These are phyloP conservation scores for Brachypterus glaber DNA, from an alignment of 2,888 invertebrate genomes.

Conservation along the genomic window DNA sequence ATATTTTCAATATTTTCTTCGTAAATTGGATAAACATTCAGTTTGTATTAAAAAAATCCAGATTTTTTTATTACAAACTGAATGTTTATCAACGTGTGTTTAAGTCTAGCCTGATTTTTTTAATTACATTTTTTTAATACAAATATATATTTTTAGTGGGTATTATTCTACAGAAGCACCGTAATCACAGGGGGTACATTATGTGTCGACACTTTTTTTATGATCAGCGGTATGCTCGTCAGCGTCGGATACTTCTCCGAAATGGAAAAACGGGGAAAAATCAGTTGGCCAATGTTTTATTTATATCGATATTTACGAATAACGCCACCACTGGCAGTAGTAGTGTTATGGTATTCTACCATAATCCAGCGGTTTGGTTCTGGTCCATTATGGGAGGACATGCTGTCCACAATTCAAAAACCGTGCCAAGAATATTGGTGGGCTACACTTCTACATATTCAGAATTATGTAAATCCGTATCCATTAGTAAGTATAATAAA, in stretches of 20 bases:
- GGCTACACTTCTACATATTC: constrained; percentile 38
- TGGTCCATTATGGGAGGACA: constrained; percentile 42
- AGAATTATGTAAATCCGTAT: constrained; percentile 35
- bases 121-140: not conserved
- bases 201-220: constrained; percentile 42
- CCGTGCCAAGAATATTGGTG: constrained; percentile 40
- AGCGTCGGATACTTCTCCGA: constrained; percentile 36
- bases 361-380: constrained; percentile 40
- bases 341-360: constrained; percentile 40
- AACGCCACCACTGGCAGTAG: constrained; percentile 42
- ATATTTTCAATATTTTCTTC: too few species aligned
- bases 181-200: constrained; percentile 39
- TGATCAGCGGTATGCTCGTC: constrained; percentile 40
- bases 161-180: constrained; percentile 35
- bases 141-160: constrained; percentile 31
- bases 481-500: constrained; percentile 30
- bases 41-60: too few species aligned
- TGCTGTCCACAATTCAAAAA: constrained; percentile 18
- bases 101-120: too few species aligned
- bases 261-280: constrained; percentile 29
- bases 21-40: too few species aligned
- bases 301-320: constrained; percentile 42
- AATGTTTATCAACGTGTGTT: too few species aligned
- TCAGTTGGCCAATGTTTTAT: constrained; percentile 38
- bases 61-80: too few species aligned